phyloP scores from a whole-genome alignment of 2,113 vertebrate genomes.

The Neodon shergylaensis region DNA sequence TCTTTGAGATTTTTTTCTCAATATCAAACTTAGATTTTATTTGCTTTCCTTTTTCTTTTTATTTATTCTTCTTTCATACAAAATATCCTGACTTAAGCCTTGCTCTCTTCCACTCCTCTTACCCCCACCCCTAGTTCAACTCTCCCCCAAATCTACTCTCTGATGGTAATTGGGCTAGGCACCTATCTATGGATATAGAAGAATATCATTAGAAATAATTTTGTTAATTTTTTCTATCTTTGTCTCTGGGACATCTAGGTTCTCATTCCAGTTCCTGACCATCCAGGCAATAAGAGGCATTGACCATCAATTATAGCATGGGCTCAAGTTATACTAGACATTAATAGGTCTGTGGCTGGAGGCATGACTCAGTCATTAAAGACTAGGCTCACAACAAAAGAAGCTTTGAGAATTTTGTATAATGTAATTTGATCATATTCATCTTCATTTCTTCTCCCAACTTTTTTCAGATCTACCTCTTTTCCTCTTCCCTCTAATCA shows the following conservation, averaged over 20 bases:
- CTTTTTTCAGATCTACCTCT: not conserved
- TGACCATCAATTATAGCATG: not conserved
- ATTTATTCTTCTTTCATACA: not conserved
- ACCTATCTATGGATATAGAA: not conserved
- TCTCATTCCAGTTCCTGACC: not conserved
- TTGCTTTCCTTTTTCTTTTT: too few species aligned
- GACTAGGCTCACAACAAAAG: not conserved
- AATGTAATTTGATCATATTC: not conserved
- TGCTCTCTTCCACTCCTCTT: not conserved
- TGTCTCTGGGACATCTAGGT: not conserved
- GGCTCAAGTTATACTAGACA: not conserved
- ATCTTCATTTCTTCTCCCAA: not conserved
- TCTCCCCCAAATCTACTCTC: not conserved
- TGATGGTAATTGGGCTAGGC: not conserved
- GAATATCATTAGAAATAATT: not conserved
- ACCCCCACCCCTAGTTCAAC: not conserved
- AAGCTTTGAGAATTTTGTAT: not conserved
- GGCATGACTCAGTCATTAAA: not conserved
- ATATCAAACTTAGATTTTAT: not conserved
- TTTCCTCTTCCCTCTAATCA: not conserved
- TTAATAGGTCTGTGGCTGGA: not conserved
- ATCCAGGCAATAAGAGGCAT: not conserved
- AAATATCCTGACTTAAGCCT: not conserved
- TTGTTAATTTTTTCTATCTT: not conserved
- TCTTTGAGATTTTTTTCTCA: not conserved